Base-by-base conservation (phyloP, 2,888 invertebrate genomes). In the Sinhomidia bicolor region DNA sequence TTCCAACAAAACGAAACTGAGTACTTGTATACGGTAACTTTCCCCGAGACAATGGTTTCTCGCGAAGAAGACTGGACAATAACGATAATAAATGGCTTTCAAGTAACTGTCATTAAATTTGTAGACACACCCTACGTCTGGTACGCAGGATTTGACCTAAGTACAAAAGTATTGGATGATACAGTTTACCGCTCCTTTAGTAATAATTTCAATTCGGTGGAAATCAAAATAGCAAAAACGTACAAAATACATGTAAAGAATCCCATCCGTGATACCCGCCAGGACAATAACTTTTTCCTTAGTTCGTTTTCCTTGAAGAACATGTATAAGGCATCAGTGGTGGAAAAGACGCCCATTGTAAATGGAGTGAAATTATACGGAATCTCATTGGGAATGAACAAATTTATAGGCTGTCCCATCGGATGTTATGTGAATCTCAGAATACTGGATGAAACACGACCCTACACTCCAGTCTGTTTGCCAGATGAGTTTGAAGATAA, bases 61-160 rank as follows among this genome's bases (percentile, higher is more conserved):
- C 57, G 20, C 17, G 26, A 57, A 20, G 29, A 51, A 29, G 78
- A 51, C 26, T 76, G 47, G 76, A 51, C 88, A 60, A 60, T 88
- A 79, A 71, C 88, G 32, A 84, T 88, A 57, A 71, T 71, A 57
- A 68, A 71, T 60, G 88, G 88, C 79, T 84, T 79, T 47, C 57
- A 71, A 78, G 84, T 84, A 36, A 89, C 85, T 23, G 23, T 85
- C 47, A 74, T 89, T 36, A 82, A 87, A 14, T 17, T 68, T 20
- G n/a, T 86, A 6, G 87, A 87, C 1, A 6, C 68, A 1, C 87
- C 60, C 0, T 47, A 47, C 47, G 76, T 87, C 3, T 87, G 76
- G 76, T 82, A 87, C 23, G 51, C 74, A 20, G 82, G 86, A 12
- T 82, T 87, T 82, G 81, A 81, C 74, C 76, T 87, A 23, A 44